Percentiles rank a stretch among this genome's conserved stretches.
Conservation (phyloP, 2,888 invertebrate genomes). For the Mactromeris polynyma region DNA sequence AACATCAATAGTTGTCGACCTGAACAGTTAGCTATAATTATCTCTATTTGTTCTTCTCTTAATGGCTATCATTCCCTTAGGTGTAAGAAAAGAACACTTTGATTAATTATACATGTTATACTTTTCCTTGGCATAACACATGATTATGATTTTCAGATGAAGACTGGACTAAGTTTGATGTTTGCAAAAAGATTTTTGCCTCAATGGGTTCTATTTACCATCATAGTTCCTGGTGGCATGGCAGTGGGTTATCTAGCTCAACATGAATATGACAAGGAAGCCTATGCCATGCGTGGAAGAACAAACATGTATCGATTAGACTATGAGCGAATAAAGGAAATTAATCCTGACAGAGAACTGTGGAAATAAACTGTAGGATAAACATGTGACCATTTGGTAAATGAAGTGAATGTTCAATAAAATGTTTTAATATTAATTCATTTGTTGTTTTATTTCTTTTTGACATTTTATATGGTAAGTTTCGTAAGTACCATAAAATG, state of each 20-base stretch:
- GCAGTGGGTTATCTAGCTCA: neutral
- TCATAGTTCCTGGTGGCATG: neutral
- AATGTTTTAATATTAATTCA: neutral
- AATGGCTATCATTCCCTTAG: too few species aligned
- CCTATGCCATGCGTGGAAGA: conserved; percentile 61
- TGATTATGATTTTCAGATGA: conserved; percentile 39
- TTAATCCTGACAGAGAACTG: conserved; percentile 35
- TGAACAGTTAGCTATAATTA: too few species aligned
- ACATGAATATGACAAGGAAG: conserved; percentile 49
- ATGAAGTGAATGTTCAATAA: neutral
- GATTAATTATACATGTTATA: too few species aligned
- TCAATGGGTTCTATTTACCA: neutral
- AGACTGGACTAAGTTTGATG: conserved; percentile 51
- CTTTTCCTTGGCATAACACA: too few species aligned
- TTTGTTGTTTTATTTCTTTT: too few species aligned
- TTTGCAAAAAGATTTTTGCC: conserved; percentile 39
- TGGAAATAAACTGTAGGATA: conserved; percentile 34
- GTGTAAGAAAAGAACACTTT: too few species aligned
- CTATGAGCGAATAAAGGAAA: conserved; percentile 33
- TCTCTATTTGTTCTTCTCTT: too few species aligned
- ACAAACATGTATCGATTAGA: conserved; percentile 46
- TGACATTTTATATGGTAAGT: too few species aligned
- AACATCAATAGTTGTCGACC: too few species aligned
- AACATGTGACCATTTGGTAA: neutral
- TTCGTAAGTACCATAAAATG: too few species aligned